Conservation (phyloP, 1,140 invertebrate genomes). For the Drosophila hydei region DNA sequence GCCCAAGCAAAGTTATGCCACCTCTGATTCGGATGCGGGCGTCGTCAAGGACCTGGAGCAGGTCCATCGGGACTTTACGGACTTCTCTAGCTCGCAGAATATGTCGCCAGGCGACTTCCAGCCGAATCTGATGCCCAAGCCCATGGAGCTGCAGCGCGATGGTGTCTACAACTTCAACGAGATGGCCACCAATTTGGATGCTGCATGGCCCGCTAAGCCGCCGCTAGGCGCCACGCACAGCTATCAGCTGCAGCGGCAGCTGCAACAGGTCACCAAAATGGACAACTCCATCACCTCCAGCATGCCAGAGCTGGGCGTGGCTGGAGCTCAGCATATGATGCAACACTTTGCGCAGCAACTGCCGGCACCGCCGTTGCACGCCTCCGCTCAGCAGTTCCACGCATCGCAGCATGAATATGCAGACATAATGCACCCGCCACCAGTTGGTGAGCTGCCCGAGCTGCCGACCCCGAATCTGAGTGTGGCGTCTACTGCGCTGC, state of each 20-base stretch:
- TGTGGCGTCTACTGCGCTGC: constrained; percentile 78
- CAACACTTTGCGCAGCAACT: constrained; percentile 35
- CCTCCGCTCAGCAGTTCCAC: constrained; percentile 61
- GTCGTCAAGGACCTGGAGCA: constrained; percentile 78
- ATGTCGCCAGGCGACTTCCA: constrained; percentile 78
- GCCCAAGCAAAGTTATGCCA: constrained; percentile 66
- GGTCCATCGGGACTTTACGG: constrained; percentile 65
- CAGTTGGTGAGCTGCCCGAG: constrained; percentile 63
- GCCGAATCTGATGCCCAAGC: constrained; percentile 74
- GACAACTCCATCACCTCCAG: constrained; percentile 75
- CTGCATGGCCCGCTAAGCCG: constrained; percentile 73
- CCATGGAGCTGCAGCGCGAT: constrained; percentile 77
- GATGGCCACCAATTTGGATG: constrained; percentile 78
- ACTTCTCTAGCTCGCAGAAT: constrained; percentile 80
- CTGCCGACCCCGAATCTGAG: constrained; percentile 80
- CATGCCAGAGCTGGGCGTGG: constrained; percentile 70
- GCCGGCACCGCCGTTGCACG: constrained; percentile 42
- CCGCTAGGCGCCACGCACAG: constrained; percentile 53
- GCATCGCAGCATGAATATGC: constrained; percentile 62
- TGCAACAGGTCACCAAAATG: constrained; percentile 63
- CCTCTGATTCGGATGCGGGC: constrained; percentile 76
- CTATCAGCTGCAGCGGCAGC: constrained; percentile 71
- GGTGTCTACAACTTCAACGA: constrained; percentile 82
- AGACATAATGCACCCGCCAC: constrained; percentile 65
- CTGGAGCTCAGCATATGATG: constrained; percentile 12